These are phyloP conservation scores for Hypomecis atomaria DNA, from an alignment of 2,888 invertebrate species.

Conservation along the genomic window DNA sequence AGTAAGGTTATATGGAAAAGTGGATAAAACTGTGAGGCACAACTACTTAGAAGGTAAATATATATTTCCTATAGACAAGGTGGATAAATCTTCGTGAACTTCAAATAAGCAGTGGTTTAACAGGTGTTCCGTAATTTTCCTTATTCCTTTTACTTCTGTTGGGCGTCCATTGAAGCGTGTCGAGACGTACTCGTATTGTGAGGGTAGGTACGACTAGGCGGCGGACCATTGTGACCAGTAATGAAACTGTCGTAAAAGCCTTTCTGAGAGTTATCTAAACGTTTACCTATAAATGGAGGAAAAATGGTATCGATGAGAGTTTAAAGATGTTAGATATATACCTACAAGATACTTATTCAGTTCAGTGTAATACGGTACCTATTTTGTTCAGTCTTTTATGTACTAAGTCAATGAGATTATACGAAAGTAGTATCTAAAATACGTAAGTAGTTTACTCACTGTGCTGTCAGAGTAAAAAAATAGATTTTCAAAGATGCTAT, in stretches of 20 bases:
- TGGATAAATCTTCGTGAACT: background rate
- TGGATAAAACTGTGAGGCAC: background rate
- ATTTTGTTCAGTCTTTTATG: no score
- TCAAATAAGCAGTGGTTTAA: slow-evolving; percentile 52
- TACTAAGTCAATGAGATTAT: no score
- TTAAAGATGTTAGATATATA: no score
- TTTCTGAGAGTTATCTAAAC: slow-evolving; percentile 15
- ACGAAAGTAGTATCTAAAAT: no score
- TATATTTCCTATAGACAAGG: background rate
- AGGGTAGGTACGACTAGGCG: slow-evolving; percentile 37
- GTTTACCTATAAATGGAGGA: no score
- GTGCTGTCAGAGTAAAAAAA: no score
- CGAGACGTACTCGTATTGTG: slow-evolving; percentile 44
- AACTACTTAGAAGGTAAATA: background rate
- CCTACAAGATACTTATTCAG: no score
- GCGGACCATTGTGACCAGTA: slow-evolving; percentile 39
- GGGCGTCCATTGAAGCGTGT: slow-evolving; percentile 58
- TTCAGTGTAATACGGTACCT: no score
- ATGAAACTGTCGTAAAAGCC: slow-evolving; percentile 42
- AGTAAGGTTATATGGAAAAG: no score
- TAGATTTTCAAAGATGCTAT: no score
- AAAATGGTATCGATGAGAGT: no score
- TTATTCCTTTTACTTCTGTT: slow-evolving; percentile 52
- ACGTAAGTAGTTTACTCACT: no score
- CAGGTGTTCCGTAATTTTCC: slow-evolving; percentile 52